Evolutionary conservation across 2,888 invertebrate genomes (phyloP).

Genomic region (Rhimphoctona megacephalus): DNA sequence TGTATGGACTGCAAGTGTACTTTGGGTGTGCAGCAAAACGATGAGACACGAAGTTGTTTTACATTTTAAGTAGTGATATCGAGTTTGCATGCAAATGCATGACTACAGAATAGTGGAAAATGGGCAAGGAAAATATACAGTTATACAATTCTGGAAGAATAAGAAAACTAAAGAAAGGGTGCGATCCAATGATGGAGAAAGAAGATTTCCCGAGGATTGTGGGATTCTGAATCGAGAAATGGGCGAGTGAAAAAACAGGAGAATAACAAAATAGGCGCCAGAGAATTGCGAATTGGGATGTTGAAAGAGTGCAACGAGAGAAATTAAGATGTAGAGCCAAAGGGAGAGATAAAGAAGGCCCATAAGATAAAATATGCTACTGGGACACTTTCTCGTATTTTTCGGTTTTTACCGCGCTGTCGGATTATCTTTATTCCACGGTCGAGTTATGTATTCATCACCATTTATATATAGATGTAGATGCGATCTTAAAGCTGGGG

Average conservation of each 20-base stretch:
- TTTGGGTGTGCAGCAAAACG: slow-evolving; percentile 53
- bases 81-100: slow-evolving; percentile 87
- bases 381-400: slow-evolving; percentile 73
- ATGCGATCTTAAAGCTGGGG: slow-evolving; percentile 57
- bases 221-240: slow-evolving; percentile 50
- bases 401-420: slow-evolving; percentile 72
- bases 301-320: slow-evolving; percentile 40
- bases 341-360: slow-evolving; percentile 68
- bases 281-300: slow-evolving; percentile 20
- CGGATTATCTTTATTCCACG: slow-evolving; percentile 68
- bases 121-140: slow-evolving; percentile 30
- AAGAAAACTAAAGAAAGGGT: slow-evolving; percentile 31
- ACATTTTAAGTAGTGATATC: slow-evolving; percentile 86
- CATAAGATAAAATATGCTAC: slow-evolving; percentile 77
- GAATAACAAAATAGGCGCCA: slow-evolving; percentile 24
- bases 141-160: slow-evolving; percentile 19
- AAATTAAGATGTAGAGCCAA: slow-evolving; percentile 33
- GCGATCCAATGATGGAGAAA: slow-evolving; percentile 29
- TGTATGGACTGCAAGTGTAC: slow-evolving; percentile 60
- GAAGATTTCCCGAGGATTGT: slow-evolving; percentile 44
- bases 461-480: slow-evolving; percentile 16
- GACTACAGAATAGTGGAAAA: slow-evolving; percentile 83
- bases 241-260: slow-evolving; percentile 40
- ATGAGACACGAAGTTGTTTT: slow-evolving; percentile 82
- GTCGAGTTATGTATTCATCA: slow-evolving; percentile 62